Conservation (phyloP, 2,888 invertebrate species). For the Rhingia campestris region DNA sequence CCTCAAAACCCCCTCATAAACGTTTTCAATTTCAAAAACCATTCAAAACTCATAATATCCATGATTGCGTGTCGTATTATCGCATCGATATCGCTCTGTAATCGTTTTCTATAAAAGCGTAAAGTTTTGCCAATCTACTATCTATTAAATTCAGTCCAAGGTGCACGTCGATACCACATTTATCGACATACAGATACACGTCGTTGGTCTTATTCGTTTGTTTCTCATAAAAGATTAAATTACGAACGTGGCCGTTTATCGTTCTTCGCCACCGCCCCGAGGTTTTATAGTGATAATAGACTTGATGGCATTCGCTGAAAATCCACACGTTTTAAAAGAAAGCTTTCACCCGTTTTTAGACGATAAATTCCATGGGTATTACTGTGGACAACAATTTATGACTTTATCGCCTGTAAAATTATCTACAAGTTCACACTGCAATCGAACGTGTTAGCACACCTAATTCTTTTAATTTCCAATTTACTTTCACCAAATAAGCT, state of each 20-base stretch:
- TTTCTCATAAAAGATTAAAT: conserved; percentile 10
- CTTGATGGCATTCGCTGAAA: too few relatives aligned
- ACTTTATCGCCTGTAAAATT: background rate
- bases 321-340: background rate
- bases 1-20: too few relatives aligned
- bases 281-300: too few relatives aligned
- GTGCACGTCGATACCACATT: background rate
- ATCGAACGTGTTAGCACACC: conserved; percentile 60
- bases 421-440: conserved; percentile 5
- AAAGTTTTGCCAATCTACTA: too few relatives aligned
- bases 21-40: too few relatives aligned
- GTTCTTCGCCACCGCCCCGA: background rate
- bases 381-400: conserved; percentile 2
- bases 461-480: conserved; percentile 67
- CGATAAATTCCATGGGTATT: background rate
- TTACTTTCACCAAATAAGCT: conserved; percentile 53
- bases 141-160: background rate
- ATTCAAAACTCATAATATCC: too few relatives aligned
- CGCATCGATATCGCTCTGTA: too few relatives aligned
- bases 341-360: background rate
- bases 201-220: background rate
- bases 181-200: background rate
- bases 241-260: conserved; percentile 27
- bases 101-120: too few relatives aligned
- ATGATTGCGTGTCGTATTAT: too few relatives aligned